Conservation (phyloP, 2,888 invertebrate species). For the Macroteleia sp. region DNA sequence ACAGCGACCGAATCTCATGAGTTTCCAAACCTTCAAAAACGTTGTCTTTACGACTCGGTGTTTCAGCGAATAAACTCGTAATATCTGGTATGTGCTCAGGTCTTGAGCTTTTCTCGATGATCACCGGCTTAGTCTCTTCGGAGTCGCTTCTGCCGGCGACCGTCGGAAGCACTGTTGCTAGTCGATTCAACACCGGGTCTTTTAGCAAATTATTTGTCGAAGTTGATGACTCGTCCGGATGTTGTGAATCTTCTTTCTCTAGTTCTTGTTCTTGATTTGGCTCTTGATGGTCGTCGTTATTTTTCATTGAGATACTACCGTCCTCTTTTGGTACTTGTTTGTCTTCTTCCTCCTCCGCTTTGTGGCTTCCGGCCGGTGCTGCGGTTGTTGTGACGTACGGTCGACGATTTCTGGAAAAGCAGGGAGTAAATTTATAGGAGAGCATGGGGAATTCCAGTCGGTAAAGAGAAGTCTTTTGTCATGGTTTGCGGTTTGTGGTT, state of each 20-base stretch:
- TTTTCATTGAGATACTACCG: slow-evolving; percentile 25
- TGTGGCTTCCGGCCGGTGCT: slow-evolving; percentile 71
- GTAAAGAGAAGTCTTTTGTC: not conserved
- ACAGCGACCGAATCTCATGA: slow-evolving; percentile 76
- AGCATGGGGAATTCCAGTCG: not conserved
- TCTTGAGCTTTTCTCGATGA: slow-evolving; percentile 67
- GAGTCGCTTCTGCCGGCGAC: slow-evolving; percentile 34
- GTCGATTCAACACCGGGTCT: slow-evolving; percentile 70
- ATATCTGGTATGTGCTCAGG: slow-evolving; percentile 86
- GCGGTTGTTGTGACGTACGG: slow-evolving; percentile 81
- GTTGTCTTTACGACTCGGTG: slow-evolving; percentile 78
- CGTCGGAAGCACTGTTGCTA: slow-evolving; percentile 66
- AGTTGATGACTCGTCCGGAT: slow-evolving; percentile 14
- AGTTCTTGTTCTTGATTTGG: slow-evolving; percentile 17
- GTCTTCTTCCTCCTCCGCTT: slow-evolving; percentile 60
- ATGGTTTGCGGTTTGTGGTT: not conserved
- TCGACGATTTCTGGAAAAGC: slow-evolving; percentile 71
- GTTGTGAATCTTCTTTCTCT: slow-evolving; percentile 13
- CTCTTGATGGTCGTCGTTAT: slow-evolving; percentile 66
- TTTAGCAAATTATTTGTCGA: slow-evolving; percentile 26
- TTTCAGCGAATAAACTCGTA: slow-evolving; percentile 86
- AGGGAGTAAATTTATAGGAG: not conserved
- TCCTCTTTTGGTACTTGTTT: slow-evolving; percentile 39
- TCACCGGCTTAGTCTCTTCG: slow-evolving; percentile 60
- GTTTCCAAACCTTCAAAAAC: slow-evolving; percentile 80